These are phyloP conservation scores for Clarias gariepinus DNA, from an alignment of 2,113 vertebrate species.

Conservation along the genomic window DNA sequence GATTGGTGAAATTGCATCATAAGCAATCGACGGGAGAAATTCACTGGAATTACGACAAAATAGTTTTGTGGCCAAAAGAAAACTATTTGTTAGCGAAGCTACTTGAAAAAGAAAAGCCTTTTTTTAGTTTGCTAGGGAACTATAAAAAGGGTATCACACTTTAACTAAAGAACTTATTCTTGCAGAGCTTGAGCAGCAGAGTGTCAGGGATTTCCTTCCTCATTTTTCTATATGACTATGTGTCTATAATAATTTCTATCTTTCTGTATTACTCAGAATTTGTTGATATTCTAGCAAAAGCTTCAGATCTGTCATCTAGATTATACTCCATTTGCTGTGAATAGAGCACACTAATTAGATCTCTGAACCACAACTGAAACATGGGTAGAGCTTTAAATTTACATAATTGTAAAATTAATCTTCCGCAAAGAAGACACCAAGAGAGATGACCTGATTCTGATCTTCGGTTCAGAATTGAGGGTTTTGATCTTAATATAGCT, in stretches of 20 bases:
- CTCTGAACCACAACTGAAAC: neutral
- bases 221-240: neutral
- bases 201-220: neutral
- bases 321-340: neutral
- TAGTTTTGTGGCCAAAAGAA: too few relatives aligned
- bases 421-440: neutral
- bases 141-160: too few relatives aligned
- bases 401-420: constrained; percentile 4
- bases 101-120: too few relatives aligned
- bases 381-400: neutral
- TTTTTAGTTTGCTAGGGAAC: too few relatives aligned
- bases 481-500: neutral
- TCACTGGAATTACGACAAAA: too few relatives aligned
- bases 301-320: neutral
- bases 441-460: constrained; percentile 1
- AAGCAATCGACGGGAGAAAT: too few relatives aligned
- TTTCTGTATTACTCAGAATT: neutral
- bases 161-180: too few relatives aligned
- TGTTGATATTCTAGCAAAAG: neutral
- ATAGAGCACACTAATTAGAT: neutral
- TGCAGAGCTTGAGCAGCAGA: neutral
- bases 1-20: too few relatives aligned
- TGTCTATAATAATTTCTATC: neutral
- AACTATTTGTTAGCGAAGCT: too few relatives aligned
- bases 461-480: neutral